A percentile compares a stretch with the other conserved stretches of the same genome.
phyloP scores from a whole-genome alignment of 2,888 invertebrate genomes.

The Cheilosia urbana region DNA sequence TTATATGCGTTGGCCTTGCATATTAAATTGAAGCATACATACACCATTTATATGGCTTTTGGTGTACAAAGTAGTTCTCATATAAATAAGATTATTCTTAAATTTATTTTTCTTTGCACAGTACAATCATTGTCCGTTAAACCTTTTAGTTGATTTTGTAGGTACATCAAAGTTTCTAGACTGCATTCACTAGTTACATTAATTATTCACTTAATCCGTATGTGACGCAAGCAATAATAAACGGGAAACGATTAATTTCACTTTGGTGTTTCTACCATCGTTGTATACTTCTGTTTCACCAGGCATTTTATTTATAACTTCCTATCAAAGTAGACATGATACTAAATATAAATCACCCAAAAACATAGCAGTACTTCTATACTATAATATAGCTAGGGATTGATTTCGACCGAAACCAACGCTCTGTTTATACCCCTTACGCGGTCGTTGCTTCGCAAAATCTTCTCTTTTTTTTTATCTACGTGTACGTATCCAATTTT shows the following conservation, averaged over 20 bases:
- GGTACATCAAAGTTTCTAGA: constrained; percentile 2
- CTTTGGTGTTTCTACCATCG: constrained; percentile 14
- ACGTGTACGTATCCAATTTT: background rate
- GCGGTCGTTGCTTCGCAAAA: constrained; percentile 38
- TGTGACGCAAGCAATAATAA: background rate
- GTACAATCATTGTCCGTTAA: constrained; percentile 46
- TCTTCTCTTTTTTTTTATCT: background rate
- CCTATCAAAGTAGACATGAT: too few species aligned
- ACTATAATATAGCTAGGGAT: background rate
- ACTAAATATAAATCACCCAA: too few species aligned
- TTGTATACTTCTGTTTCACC: too few species aligned
- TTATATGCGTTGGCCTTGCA: constrained; percentile 8
- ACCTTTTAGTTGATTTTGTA: constrained; percentile 27
- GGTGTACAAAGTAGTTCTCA: constrained; percentile 38
- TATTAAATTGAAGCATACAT: constrained; percentile 51
- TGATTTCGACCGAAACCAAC: background rate
- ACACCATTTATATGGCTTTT: constrained; percentile 52
- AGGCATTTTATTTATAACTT: too few species aligned
- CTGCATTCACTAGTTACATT: constrained; percentile 34
- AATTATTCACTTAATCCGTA: constrained; percentile 12
- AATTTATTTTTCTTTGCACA: constrained; percentile 36
- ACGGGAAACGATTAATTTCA: constrained; percentile 23
- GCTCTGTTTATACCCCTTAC: constrained; percentile 19
- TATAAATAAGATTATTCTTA: constrained; percentile 40
- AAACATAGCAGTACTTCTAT: background rate